Conservation (phyloP, 2,888 invertebrate genomes). For the Luperina testacea region DNA sequence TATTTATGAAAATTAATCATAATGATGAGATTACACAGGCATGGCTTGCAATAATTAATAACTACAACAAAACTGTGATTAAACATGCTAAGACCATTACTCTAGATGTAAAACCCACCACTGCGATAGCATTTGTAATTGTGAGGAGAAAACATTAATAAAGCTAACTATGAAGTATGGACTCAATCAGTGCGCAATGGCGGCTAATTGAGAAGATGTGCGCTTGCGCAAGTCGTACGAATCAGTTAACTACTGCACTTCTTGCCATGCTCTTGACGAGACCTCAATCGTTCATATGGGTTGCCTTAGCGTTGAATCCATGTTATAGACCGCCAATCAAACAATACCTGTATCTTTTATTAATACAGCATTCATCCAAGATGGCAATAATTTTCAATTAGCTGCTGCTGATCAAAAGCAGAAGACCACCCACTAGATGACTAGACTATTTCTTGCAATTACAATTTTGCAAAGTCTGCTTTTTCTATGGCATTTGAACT, state of each 20-base stretch:
- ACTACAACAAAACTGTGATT: constrained; percentile 53
- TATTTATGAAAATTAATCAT: constrained; percentile 60
- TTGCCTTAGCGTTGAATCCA: constrained; percentile 23
- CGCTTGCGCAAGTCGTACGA: constrained; percentile 60
- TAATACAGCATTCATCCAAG: constrained; percentile 5
- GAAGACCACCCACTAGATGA: constrained; percentile 26
- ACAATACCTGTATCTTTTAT: neutral
- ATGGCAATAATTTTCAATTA: constrained; percentile 5
- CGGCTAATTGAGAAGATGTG: constrained; percentile 71
- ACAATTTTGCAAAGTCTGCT: neutral
- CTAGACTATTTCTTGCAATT: constrained; percentile 5
- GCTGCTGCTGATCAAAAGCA: constrained; percentile 1
- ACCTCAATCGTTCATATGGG: constrained; percentile 27
- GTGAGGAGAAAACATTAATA: constrained; percentile 59
- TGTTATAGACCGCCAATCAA: neutral
- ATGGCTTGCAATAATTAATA: constrained; percentile 48
- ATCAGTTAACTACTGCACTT: constrained; percentile 46
- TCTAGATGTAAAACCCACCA: constrained; percentile 52
- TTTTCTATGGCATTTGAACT: constrained; percentile 12
- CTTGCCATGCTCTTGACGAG: constrained; percentile 39
- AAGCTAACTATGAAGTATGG: constrained; percentile 60
- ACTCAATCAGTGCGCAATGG: constrained; percentile 73
- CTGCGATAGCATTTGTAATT: constrained; percentile 49
- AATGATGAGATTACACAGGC: constrained; percentile 56
- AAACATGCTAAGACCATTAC: constrained; percentile 42